phyloP scores from a whole-genome alignment of 2,113 vertebrate species.

The Onychostoma macrolepis region DNA sequence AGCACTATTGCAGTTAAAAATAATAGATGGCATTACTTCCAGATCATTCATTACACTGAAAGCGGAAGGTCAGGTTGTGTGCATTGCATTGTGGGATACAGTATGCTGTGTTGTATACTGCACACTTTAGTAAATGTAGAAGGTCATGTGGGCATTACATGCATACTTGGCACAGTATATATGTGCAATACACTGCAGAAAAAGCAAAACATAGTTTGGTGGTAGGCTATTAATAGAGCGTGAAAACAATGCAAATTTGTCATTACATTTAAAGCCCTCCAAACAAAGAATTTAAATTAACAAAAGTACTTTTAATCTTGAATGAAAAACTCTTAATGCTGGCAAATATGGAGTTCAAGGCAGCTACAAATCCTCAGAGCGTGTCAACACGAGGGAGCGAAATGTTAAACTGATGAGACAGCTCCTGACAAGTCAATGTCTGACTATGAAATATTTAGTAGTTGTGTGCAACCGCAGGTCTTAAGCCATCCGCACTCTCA shows the following conservation, averaged over 20 bases:
- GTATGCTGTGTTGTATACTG: background rate
- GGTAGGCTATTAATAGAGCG: background rate
- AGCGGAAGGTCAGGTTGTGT: background rate
- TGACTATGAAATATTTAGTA: slow-evolving; percentile 48
- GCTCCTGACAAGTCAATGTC: slow-evolving; percentile 31
- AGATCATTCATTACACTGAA: background rate
- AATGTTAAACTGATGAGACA: slow-evolving; percentile 37
- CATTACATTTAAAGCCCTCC: background rate
- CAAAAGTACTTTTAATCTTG: slow-evolving; percentile 3
- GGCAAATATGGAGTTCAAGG: background rate
- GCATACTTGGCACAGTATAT: background rate
- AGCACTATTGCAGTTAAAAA: background rate
- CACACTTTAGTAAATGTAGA: background rate
- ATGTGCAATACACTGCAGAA: background rate
- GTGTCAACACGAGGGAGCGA: slow-evolving; percentile 16
- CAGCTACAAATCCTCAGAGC: slow-evolving; percentile 23
- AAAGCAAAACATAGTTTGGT: background rate
- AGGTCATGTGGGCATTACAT: background rate
- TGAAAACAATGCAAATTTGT: background rate
- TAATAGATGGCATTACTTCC: background rate
- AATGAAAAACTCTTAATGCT: slow-evolving; percentile 11
- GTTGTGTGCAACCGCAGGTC: slow-evolving; percentile 21
- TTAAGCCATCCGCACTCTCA: slow-evolving; percentile 20
- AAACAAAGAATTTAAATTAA: background rate
- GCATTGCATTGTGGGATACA: background rate